Percentiles rank a stretch among this genome's conserved stretches.
phyloP scores from a whole-genome alignment of 2,797 vertebrate genomes.

The Oreochromis mossambicus region DNA sequence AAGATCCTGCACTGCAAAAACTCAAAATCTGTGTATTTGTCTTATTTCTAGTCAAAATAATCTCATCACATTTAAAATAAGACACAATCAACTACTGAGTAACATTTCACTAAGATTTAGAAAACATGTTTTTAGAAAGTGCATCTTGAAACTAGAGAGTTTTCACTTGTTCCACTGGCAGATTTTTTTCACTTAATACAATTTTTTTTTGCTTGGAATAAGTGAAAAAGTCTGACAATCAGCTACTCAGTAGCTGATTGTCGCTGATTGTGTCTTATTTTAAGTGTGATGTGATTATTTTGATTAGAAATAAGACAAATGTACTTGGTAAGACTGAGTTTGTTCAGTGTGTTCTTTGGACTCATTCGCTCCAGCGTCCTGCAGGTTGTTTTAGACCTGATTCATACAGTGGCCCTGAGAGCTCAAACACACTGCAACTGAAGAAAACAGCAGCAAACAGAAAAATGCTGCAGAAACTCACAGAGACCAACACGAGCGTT shows the following conservation, averaged over 20 bases:
- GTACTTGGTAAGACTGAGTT: background rate
- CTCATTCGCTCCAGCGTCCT: background rate
- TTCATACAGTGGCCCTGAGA: background rate
- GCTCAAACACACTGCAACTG: background rate
- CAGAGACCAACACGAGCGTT: background rate
- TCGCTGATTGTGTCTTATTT: fast-evolving
- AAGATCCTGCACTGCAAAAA: background rate
- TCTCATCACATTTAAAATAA: background rate
- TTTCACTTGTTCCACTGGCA: background rate
- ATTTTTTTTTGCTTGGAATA: fast-evolving
- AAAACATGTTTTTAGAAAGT: background rate
- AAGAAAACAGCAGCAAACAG: fast-evolving
- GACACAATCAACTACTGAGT: background rate
- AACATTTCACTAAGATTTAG: background rate
- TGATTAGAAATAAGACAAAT: background rate
- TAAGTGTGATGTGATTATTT: background rate
- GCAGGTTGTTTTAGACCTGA: background rate
- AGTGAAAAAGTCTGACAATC: background rate
- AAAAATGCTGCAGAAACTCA: background rate
- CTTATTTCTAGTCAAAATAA: background rate
- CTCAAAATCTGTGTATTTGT: background rate
- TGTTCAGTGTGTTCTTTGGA: background rate
- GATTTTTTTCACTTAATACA: background rate
- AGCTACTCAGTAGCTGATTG: background rate
- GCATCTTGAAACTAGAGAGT: fast-evolving